These are phyloP conservation scores for Falco naumanni DNA, from an alignment of 2,797 vertebrate genomes.

Conservation along the genomic window DNA sequence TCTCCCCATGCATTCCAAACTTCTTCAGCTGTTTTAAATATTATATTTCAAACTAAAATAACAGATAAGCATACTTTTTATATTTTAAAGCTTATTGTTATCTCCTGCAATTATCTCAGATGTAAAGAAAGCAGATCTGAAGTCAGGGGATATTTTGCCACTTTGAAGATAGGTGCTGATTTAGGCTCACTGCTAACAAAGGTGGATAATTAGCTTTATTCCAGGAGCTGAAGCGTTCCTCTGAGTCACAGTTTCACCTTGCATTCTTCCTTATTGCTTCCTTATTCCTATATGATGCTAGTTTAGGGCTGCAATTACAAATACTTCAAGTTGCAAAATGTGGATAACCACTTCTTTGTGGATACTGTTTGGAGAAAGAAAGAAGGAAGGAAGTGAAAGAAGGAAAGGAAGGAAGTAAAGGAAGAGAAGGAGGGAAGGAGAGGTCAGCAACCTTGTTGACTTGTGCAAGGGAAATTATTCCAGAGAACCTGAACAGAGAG, in stretches of 20 bases:
- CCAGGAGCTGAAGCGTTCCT: background rate
- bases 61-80: background rate
- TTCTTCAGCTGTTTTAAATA: background rate
- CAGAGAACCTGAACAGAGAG: background rate
- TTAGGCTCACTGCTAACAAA: background rate
- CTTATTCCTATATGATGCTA: background rate
- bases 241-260: conserved; percentile 56
- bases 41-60: background rate
- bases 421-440: background rate
- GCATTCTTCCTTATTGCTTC: background rate
- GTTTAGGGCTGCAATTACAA: background rate
- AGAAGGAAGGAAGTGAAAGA: background rate
- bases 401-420: background rate
- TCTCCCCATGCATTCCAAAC: background rate
- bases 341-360: background rate
- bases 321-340: background rate
- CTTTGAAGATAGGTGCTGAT: conserved; percentile 24
- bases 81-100: background rate
- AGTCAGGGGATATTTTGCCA: background rate
- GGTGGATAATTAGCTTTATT: conserved; percentile 25
- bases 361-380: background rate
- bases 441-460: background rate
- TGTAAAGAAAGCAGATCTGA: background rate
- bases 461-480: background rate
- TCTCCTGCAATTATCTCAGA: background rate